A percentile compares a stretch with the other conserved stretches of the same genome.
These are phyloP conservation scores for Synergus laeviventris DNA, from an alignment of 2,888 invertebrate genomes.

Conservation along the genomic window DNA sequence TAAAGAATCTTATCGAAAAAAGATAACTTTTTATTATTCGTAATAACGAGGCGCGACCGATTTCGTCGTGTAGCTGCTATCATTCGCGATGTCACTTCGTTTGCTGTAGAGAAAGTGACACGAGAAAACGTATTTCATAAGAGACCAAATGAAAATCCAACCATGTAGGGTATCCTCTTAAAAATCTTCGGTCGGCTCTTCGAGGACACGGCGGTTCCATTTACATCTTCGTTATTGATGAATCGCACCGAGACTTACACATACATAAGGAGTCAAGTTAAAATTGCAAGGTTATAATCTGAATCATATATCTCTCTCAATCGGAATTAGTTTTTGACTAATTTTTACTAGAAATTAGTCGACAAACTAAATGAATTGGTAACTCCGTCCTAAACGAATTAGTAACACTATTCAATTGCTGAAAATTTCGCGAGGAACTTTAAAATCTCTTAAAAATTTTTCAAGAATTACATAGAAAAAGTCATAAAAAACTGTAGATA, in stretches of 20 bases:
- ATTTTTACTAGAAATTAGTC: too few relatives aligned
- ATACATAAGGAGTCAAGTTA: background rate
- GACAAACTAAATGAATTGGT: too few relatives aligned
- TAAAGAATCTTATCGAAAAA: background rate
- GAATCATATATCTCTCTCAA: too few relatives aligned
- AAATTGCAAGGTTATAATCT: background rate
- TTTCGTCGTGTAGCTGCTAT: background rate
- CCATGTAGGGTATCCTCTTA: constrained; percentile 29
- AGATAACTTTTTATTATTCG: background rate
- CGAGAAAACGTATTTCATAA: constrained; percentile 28
- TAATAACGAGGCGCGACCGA: background rate
- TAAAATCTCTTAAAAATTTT: too few relatives aligned
- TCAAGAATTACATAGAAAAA: too few relatives aligned
- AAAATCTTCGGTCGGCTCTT: background rate
- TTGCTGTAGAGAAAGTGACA: constrained; percentile 36
- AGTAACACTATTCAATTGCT: too few relatives aligned
- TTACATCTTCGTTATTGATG: constrained; percentile 12
- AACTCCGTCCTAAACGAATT: too few relatives aligned
- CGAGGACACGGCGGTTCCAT: constrained; percentile 21
- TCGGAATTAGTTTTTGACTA: too few relatives aligned
- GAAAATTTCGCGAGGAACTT: too few relatives aligned
- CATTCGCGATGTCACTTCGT: constrained; percentile 24
- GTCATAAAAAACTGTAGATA: too few relatives aligned
- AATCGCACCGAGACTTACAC: background rate
- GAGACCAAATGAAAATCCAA: constrained; percentile 36